A percentile compares a stretch with the other conserved stretches of the same genome.
Evolutionary conservation across 2,888 invertebrate genomes (phyloP).

Genomic region (Troilus luridus): DNA sequence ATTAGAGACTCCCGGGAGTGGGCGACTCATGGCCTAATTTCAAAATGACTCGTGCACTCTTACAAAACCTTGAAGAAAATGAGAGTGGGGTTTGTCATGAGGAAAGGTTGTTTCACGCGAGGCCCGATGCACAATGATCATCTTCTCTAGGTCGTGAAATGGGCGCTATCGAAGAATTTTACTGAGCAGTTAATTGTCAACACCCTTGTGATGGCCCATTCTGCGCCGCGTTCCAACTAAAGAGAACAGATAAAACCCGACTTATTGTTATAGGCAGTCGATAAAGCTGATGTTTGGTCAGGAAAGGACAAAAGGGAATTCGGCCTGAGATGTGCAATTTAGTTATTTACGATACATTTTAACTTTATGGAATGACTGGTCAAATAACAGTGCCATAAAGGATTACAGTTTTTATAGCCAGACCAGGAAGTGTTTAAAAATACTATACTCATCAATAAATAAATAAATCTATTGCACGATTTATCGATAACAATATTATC

Average conservation of each 20-base stretch:
- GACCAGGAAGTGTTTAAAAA: background rate
- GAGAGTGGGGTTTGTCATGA: constrained; percentile 16
- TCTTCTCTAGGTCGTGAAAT: background rate
- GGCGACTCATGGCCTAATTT: constrained; percentile 48
- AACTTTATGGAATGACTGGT: background rate
- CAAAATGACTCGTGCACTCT: constrained; percentile 36
- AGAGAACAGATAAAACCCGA: background rate
- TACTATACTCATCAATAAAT: background rate
- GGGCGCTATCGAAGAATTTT: background rate
- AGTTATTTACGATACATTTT: constrained; percentile 1
- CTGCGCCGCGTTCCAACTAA: background rate
- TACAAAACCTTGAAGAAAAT: constrained; percentile 43
- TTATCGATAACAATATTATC: background rate
- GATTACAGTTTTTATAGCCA: constrained; percentile 1
- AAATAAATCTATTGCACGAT: background rate
- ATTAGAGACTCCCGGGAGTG: constrained; percentile 39
- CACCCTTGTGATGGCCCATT: constrained; percentile 10
- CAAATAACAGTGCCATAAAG: background rate
- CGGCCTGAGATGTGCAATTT: background rate
- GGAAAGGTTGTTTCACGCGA: background rate
- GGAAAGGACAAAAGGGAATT: constrained; percentile 27
- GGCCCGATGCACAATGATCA: background rate
- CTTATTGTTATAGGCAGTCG: background rate
- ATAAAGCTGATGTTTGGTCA: background rate
- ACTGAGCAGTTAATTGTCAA: constrained; percentile 22